A percentile compares a stretch with the other conserved stretches of the same genome.
phyloP scores from a whole-genome alignment of 2,113 vertebrate genomes.

The Gadus macrocephalus region DNA sequence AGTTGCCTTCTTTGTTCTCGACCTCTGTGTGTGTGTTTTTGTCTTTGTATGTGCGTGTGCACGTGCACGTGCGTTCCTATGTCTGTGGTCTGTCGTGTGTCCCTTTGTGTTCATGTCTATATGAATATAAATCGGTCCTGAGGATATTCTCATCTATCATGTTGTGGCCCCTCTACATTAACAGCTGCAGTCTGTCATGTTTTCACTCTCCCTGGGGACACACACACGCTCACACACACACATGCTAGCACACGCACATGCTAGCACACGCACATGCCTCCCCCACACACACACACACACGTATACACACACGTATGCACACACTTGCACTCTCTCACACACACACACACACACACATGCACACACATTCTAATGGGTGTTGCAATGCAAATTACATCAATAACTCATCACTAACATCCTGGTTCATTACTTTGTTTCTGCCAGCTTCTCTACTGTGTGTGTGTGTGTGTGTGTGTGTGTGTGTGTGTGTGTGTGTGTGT shows the following conservation, averaged over 20 bases:
- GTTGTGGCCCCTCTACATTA: no score
- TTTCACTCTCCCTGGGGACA: no score
- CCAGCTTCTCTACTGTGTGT: constrained; percentile 37
- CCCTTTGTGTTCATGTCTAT: no score
- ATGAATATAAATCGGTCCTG: no score
- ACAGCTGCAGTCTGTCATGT: no score
- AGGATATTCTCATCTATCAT: no score
- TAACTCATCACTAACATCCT: constrained; percentile 27
- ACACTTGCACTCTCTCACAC: constrained; percentile 22
- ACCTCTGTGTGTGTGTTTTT: no score
- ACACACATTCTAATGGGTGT: constrained; percentile 51
- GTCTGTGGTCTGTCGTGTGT: no score
- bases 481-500: constrained; percentile 15
- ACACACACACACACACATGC: constrained; percentile 25
- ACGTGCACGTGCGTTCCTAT: no score
- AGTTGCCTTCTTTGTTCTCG: no score
- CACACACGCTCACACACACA: no score
- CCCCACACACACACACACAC: constrained; percentile 14
- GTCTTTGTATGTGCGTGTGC: no score
- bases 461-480: constrained; percentile 18
- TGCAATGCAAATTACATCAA: constrained; percentile 59
- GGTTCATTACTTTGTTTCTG: constrained; percentile 6
- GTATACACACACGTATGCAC: constrained; percentile 15
- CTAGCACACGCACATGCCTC: constrained; percentile 21
- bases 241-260: constrained; percentile 1